Evolutionary conservation across 2,888 invertebrate genomes (phyloP).

Genomic region (Erannis defoliaria): DNA sequence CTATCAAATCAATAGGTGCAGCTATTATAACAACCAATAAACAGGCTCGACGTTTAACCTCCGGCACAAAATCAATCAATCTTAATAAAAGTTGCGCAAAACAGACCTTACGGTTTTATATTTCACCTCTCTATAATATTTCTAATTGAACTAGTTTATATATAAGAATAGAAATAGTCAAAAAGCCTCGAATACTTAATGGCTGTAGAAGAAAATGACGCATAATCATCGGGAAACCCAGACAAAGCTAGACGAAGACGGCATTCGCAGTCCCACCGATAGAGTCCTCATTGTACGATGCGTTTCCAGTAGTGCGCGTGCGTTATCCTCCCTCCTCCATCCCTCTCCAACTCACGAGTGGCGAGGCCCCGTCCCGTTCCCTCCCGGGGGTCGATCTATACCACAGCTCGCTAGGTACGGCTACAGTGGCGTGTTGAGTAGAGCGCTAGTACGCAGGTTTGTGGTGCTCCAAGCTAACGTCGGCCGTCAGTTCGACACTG

Average conservation of each 20-base stretch:
- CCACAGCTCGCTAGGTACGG: slow-evolving; percentile 76
- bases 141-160: background rate
- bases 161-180: background rate
- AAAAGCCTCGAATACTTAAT: slow-evolving; percentile 1
- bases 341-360: slow-evolving; percentile 56
- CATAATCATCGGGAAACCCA: slow-evolving; percentile 82
- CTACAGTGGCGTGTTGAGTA: slow-evolving; percentile 76
- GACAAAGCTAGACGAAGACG: slow-evolving; percentile 82
- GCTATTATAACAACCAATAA: slow-evolving; percentile 20
- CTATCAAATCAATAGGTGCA: slow-evolving; percentile 24
- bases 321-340: slow-evolving; percentile 72
- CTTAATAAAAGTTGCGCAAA: slow-evolving; percentile 28
- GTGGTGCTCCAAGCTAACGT: slow-evolving; percentile 76
- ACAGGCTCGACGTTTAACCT: slow-evolving; percentile 28
- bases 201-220: slow-evolving; percentile 67
- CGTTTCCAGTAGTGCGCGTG: slow-evolving; percentile 79
- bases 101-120: slow-evolving; percentile 5
- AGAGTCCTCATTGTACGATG: slow-evolving; percentile 75
- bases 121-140: background rate
- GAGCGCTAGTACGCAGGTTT: slow-evolving; percentile 82
- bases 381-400: slow-evolving; percentile 84
- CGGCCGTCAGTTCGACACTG: slow-evolving; percentile 65
- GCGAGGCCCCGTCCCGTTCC: slow-evolving; percentile 59
- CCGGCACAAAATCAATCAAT: slow-evolving; percentile 33
- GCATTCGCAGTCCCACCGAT: slow-evolving; percentile 77